Evolutionary conservation across 2,888 invertebrate species (phyloP), one percentile per base, ranked within the genome.

Genomic region (Stenolophus ochropezus): DNA sequence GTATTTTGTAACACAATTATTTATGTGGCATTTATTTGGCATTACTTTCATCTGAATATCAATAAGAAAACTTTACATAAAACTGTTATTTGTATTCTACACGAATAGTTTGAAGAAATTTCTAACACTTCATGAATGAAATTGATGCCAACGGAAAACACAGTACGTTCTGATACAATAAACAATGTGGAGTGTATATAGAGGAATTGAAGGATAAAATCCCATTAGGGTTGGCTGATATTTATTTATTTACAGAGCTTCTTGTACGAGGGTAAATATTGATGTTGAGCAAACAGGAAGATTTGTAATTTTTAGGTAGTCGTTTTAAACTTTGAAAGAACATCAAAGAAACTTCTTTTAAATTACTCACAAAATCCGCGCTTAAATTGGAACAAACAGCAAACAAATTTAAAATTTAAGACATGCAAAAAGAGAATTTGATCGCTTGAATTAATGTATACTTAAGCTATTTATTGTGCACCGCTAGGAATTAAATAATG

Each of bases 221-320:
- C 61, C 14, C 14, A 61, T 61, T 61, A 25, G 4, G 61, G 25
- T n/a, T 61, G 25, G 11, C 61, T 18, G 23, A 11, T 61, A n/a
- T 23, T 61, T 61, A n/a, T 25, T 27, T 61, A 61, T 61, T 61
- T 61, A 23, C 61, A 25, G n/a, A 61, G 23, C 23, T 61, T 25
- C 5, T 25, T 25, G 23, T 25, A 23, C 21, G 11, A 23, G 4
- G 14, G 65, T 27, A 69, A 69, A 69, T 69, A 69, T 69, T 65
- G 25, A 20, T 27, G 18, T 65, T 27, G 27, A 65, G 18, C 65
- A 65, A 65, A 33, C 65, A 65, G 33, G 65, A 33, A 65, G 18
- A 65, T 65, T 33, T 65, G 65, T 33, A 65, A 65, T 65, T 69
- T 69, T 69, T 69, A 27, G 65, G 65, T 25, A 27, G 27, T 27